Conservation (phyloP, 2,888 invertebrate genomes). For the Hirtodrosophila duncani region DNA sequence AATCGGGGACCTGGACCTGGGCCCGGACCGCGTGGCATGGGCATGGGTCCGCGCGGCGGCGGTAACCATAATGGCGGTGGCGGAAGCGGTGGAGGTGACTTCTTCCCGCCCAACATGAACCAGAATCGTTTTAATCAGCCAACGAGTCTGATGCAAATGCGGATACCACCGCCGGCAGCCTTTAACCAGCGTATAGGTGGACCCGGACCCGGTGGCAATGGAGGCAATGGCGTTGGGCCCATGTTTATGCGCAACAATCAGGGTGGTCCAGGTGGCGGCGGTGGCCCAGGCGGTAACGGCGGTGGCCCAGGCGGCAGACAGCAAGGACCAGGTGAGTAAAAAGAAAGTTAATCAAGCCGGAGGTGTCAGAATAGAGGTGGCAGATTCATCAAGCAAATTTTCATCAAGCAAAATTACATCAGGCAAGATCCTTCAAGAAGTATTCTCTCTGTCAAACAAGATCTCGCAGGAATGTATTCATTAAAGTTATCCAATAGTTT, state of each 20-base stretch:
- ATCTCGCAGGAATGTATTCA: too few species aligned
- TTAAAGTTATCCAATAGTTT: too few species aligned
- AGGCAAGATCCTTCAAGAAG: too few species aligned
- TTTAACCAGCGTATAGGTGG: conserved; percentile 75
- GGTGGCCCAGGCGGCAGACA: conserved; percentile 59
- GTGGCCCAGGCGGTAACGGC: conserved; percentile 45
- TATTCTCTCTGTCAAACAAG: too few species aligned
- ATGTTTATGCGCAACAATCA: conserved; percentile 64
- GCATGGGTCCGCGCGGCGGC: conserved; percentile 51
- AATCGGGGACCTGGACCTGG: conserved; percentile 55
- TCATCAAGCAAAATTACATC: too few species aligned
- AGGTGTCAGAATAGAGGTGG: too few species aligned
- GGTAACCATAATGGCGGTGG: conserved; percentile 59
- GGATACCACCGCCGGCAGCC: conserved; percentile 75
- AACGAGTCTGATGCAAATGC: conserved; percentile 77
- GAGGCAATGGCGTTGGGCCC: conserved; percentile 52
- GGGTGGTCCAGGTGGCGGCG: conserved; percentile 26
- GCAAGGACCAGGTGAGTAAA: conserved; percentile 66
- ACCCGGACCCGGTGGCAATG: conserved; percentile 42
- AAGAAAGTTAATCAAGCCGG: background rate
- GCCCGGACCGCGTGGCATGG: conserved; percentile 50
- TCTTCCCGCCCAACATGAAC: conserved; percentile 75
- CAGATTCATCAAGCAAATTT: too few species aligned
- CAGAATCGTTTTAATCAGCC: conserved; percentile 78
- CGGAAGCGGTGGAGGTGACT: conserved; percentile 54